Evolutionary conservation across 2,888 invertebrate species (phyloP), one percentile per base, ranked within the genome.

Genomic region (Leptinotarsa tumamoca): DNA sequence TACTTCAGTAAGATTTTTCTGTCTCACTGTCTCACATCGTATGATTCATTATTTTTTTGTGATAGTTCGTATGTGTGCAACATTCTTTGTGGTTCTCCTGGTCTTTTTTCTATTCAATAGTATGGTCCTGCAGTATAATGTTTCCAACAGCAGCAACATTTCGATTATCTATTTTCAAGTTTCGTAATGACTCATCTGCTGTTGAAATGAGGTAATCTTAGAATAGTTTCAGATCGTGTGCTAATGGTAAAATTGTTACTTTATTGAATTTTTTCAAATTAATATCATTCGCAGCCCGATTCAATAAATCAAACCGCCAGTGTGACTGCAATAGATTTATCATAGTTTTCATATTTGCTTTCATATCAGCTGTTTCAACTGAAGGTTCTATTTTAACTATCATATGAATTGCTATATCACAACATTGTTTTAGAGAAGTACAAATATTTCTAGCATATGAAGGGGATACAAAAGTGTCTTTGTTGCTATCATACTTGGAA

Each of bases 1-100:
- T n/a, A 49, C 49, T 78, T 72, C 18, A 80, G 14, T 21, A 78
- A 61, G 52, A 50, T 54, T 74, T 77, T 68, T 61, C 33, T 21
- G 63, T 68, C 1, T 51, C 49, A 49, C 43, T 68, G 18, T n/a
- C n/a, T n/a, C n/a, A n/a, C n/a, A n/a, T 23, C 23, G 23, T 23
- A 23, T 23, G 23, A 76, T n/a, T 51, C 4, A 13, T 51, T 15
- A 51, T 13, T 51, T 51, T 13, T 13, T 51, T 15, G 14, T 15
- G 51, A 58, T 68, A 13, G 61, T 23, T 71, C 67, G 43, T 73
- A 67, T 33, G 58, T 68, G 17, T 67, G 15, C 4, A 75, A 18
- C 21, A 78, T 23, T 78, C 81, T 76, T 67, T 83, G 79, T 14
- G 82, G 73, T 73, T 83, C 82, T 23, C 82, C 83, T 10, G 80